Evolutionary conservation across 2,888 invertebrate genomes (phyloP), one percentile per base, ranked within the genome.

Genomic region (Isotomurus palustris): DNA sequence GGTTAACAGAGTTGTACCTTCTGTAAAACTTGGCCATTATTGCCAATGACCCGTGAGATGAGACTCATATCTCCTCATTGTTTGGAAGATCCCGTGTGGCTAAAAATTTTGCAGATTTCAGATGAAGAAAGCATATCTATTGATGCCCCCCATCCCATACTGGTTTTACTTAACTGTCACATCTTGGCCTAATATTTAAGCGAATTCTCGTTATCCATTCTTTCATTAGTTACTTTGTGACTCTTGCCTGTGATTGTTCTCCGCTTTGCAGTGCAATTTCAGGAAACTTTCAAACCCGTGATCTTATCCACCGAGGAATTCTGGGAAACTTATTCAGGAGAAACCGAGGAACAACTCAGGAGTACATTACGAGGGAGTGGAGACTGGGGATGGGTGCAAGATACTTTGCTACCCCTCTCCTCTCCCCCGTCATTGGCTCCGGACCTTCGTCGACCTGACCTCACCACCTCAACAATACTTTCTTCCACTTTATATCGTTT

Each of bases 321-420:
- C n/a, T n/a, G n/a, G n/a, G n/a, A n/a, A n/a, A n/a, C n/a, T n/a
- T n/a, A n/a, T n/a, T n/a, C n/a, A n/a, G n/a, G n/a, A n/a, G n/a
- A n/a, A n/a, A n/a, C n/a, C n/a, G n/a, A n/a, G n/a, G n/a, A n/a
- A n/a, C 21, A 6, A 4, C 12, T 5, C 21, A 43, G 62, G 62
- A 62, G 56, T 56, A 56, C 59, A 55, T 63, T 66, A 51, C 66
- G 66, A 55, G 66, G 66, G 66, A 66, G 66, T 62, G 63, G 66
- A 63, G 66, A 63, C 53, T 66, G 62, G 66, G 66, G 60, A 63
- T 62, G 58, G 56, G 60, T 59, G 49, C 49, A 32, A 35, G 32
- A 22, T 35, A 21, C 35, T n/a, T 32, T 27, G 49, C 49, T 49
- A 49, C 49, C 49, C 49, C 49, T 49, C 49, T 49, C 67, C 67